Evolutionary conservation across 2,888 invertebrate genomes (phyloP).

Genomic region (Drosophila atroscutellata): DNA sequence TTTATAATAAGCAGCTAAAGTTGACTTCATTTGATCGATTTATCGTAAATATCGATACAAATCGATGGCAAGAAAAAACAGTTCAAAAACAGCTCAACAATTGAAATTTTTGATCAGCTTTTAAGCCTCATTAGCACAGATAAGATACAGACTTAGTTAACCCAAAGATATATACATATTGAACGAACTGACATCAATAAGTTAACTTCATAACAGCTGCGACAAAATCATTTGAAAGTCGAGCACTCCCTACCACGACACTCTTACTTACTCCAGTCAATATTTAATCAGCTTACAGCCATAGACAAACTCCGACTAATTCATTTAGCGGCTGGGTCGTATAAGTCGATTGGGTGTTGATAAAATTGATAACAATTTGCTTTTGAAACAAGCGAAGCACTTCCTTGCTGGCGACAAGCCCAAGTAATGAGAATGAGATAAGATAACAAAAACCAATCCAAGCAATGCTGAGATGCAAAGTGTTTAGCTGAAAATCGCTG

Average conservation of each 20-base stretch:
- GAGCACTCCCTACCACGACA: not conserved
- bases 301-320: not conserved
- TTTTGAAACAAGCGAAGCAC: not conserved
- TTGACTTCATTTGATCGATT: not conserved
- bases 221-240: not conserved
- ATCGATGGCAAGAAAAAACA: not conserved
- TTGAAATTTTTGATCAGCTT: not conserved
- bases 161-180: not conserved
- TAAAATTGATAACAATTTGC: not conserved
- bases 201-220: not conserved
- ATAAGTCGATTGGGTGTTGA: not conserved
- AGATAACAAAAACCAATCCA: not conserved
- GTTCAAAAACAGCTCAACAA: no score
- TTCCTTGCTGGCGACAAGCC: not conserved
- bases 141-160: not conserved
- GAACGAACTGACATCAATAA: not conserved
- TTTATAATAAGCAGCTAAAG: not conserved
- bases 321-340: not conserved
- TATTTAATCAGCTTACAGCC: not conserved
- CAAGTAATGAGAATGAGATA: not conserved
- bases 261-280: not conserved
- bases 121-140: no score
- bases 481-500: not conserved
- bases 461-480: conserved; percentile 4
- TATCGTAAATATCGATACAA: not conserved